Base-by-base conservation (phyloP, 2,113 vertebrate species). In the Genyomyrus donnyi region DNA sequence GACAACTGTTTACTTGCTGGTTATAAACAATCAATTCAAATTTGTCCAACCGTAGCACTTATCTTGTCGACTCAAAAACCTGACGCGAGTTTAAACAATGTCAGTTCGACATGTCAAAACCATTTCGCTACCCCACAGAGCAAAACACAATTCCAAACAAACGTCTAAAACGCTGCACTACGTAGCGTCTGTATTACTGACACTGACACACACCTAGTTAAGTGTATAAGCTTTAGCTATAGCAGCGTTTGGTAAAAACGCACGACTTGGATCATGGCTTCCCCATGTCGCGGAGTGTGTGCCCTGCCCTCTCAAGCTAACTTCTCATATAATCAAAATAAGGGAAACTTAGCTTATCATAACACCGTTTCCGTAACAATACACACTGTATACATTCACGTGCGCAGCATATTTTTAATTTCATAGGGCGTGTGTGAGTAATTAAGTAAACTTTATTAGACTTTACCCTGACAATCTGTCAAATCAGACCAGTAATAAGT, bases 191-290 rank as follows among this genome's bases (percentile, higher is more conserved):
- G 17, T 80, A 8, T 8, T 1, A 80, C 35, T 80, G 70, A 77
- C 66, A 74, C 27, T 74, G 31, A 77, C 70, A 77, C 70, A 39
- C 27, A 77, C 70, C 70, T 77, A 48, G 21, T 58, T 49, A 48
- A 74, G 15, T 77, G 89, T 53, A 5, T 8, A 49, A 52, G 74
- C 31, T 13, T 15, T 24, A 53, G 15, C 13, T 77, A 19, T 24
- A 48, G 80, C 45, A 87, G 62, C 86, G 90, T 87, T 11, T 48
- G 77, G 27, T 88, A 84, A 84, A 86, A 83, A 74, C 85, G 85
- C 91, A 90, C 93, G 93, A 94, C 92, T 77, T 93, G 91, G 93
- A 94, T 95, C 93, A 93, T 95, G 89, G 90, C 88, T 89, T 91
- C 90, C 88, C 88, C 87, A 7, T 19, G 74, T 39, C 6, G 35